Evolutionary conservation across 2,888 invertebrate genomes (phyloP).

Genomic region (Meiosimyza platycephala): DNA sequence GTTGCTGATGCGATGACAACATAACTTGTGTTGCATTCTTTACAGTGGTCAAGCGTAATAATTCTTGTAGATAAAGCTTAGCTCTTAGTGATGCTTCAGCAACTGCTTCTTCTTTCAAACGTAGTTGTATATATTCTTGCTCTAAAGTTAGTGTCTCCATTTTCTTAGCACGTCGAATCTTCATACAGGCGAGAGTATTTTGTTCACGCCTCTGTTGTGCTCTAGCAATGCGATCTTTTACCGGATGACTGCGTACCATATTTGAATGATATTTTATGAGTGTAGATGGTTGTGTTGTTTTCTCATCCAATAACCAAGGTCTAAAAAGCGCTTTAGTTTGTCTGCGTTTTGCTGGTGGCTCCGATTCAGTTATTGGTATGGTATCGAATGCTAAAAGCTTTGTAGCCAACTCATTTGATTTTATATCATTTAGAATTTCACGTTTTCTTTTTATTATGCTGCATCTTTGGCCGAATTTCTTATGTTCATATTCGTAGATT

Average conservation of each 20-base stretch:
- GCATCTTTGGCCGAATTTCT: constrained; percentile 7
- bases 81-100: constrained; percentile 21
- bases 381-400: background rate
- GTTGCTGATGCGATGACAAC: background rate
- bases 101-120: constrained; percentile 44
- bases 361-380: background rate
- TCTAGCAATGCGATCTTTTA: constrained; percentile 48
- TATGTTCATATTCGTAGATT: constrained; percentile 48
- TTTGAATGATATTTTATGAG: constrained; percentile 48
- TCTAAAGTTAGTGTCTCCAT: constrained; percentile 48
- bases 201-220: constrained; percentile 55
- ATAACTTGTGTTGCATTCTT: too few species aligned
- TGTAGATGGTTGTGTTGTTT: background rate
- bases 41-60: constrained; percentile 22
- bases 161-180: constrained; percentile 52
- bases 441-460: background rate
- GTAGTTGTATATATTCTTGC: constrained; percentile 49
- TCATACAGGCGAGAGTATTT: constrained; percentile 52
- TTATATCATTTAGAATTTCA: background rate
- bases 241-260: constrained; percentile 50
- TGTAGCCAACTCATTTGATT: background rate
- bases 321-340: constrained; percentile 45
- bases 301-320: constrained; percentile 48
- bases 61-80: constrained; percentile 27
- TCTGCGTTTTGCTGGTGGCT: constrained; percentile 44